Base-by-base conservation (phyloP, 2,113 vertebrate genomes). In the Carassius gibelio region DNA sequence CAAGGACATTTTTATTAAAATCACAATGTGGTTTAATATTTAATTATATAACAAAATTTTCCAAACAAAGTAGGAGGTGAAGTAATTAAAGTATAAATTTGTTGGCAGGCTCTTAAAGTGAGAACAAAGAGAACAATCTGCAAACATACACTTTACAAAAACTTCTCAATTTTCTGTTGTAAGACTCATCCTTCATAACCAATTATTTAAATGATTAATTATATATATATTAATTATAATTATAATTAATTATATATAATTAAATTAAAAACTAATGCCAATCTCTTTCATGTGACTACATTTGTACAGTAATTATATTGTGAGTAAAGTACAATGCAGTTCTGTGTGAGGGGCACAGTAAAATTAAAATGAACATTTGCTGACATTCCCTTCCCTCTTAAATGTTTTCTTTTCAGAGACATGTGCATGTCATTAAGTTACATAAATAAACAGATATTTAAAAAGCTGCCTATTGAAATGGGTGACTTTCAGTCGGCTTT, bases 401-500 rank as follows among this genome's bases (percentile, higher is more conserved):
- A 48, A 48, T 11, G 8, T 48, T 48, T 48, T 11, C 13, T 26
- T 64, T 45, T 80, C 36, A 3, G 21, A 62, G 30, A 45, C 48
- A 59, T 8, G 4, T 64, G 78, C 42, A 42, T n/a, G 57, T 17
- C 45, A 48, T 81, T 81, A 81, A 81, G 23, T 81, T 81, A 81
- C 30, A 81, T 81, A 81, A 81, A 81, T 81, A 81, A 66, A 81
- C 36, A 64, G 75, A 76, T 34, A 69, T 77, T 62, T 38, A 77
- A 8, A 17, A 14, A 83, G 84, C 80, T 75, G 75, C 81, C 78
- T 52, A 38, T 34, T 62, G 52, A 83, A 78, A 55, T 4, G 59
- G 14, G 15, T 38, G 9, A 30, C 42, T 64, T 71, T 55, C 64
- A 71, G 50, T 52, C 36, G 48, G 78, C 78, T 66, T 81, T 81